These are phyloP conservation scores for Nyctibius bracteatus DNA, from an alignment of 2,113 vertebrate species.

Conservation along the genomic window DNA sequence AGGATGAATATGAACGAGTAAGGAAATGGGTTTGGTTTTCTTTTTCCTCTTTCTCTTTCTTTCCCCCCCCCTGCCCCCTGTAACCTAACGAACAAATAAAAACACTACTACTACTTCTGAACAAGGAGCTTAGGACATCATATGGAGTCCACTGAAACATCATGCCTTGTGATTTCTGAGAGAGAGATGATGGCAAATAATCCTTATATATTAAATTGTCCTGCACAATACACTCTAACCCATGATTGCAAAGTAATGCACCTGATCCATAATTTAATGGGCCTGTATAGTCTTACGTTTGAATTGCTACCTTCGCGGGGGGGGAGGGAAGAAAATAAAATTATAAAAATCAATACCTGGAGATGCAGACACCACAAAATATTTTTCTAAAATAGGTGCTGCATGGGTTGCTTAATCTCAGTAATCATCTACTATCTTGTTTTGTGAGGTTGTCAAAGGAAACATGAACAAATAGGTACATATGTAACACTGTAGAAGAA, in stretches of 20 bases:
- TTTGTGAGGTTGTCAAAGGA: not conserved
- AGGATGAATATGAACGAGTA: constrained; percentile 94
- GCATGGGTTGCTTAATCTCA: not conserved
- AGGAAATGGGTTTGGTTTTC: not conserved
- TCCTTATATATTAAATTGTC: not conserved
- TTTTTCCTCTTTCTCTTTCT: not conserved
- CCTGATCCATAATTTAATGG: not conserved
- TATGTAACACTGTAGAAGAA: not conserved
- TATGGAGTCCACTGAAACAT: not conserved
- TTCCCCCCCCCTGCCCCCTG: no score
- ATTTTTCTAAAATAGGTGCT: not conserved
- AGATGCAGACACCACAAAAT: not conserved
- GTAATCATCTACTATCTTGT: not conserved
- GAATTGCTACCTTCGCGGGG: not conserved
- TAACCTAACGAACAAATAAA: not conserved
- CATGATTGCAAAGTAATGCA: not conserved
- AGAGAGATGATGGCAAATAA: not conserved
- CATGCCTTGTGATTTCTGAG: not conserved
- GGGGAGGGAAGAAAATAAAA: rapidly evolving
- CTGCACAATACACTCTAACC: not conserved
- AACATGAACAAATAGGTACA: not conserved
- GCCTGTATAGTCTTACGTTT: not conserved
- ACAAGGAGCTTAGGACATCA: not conserved
- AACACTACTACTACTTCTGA: not conserved
- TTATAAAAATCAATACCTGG: not conserved